Evolutionary conservation across 2,888 invertebrate genomes (phyloP), one percentile per base, ranked within the genome.

Genomic region (Acanthacorydalis orientalis): DNA sequence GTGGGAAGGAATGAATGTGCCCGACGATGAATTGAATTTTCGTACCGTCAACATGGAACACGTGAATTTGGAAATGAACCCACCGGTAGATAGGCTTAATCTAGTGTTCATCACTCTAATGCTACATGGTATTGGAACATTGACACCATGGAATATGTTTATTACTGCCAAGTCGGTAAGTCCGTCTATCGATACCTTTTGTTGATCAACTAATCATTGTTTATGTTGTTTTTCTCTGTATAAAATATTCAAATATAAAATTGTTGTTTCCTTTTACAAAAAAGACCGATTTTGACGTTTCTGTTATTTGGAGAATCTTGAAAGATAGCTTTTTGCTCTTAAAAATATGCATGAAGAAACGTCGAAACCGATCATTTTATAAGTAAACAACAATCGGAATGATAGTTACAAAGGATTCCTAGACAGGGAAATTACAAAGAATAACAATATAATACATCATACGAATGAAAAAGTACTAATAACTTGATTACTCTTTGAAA

Each of bases 61-160:
- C 53, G 75, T 77, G 7, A 73, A 74, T 53, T 64, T 83, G 63
- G 82, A 83, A 64, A 67, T 84, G 49, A 78, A 80, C 55, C 82
- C 85, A 23, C 90, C 90, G 0, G 74, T 68, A 49, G 90, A 91
- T 68, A 80, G 75, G 67, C 78, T 76, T 65, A 77, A 79, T 59
- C 63, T 92, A 41, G 90, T 97, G 40, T 92, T 87, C 66, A 67
- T 90, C 47, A 92, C 91, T 50, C 77, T 97, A 62, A 56, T 96
- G 54, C 72, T 96, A 44, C 95, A 97, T 67, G 98, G 97, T 8
- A 75, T 98, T 53, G 97, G 96, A 39, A 84, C 88, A 1, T 74
- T 87, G 50, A 92, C 92, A 72, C 92, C 97, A 11, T 98, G 97
- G 97, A 98, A 98, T 68, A 96, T 96, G 93, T 96, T 98, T 65